Base-by-base conservation (phyloP, 2,797 vertebrate genomes). In the Brachyalestes nurse region DNA sequence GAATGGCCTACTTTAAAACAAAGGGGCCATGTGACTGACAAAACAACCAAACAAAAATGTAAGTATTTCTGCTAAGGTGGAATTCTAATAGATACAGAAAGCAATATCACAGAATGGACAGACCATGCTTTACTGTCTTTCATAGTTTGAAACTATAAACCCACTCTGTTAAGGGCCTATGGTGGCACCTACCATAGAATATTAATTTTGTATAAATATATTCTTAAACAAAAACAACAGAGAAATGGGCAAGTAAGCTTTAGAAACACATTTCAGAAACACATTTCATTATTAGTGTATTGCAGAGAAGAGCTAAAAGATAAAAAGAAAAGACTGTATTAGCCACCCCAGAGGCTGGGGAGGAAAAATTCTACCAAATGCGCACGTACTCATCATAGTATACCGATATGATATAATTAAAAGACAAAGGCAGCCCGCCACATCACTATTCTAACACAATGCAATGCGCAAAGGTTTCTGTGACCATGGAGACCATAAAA, bases 321-420 rank as follows among this genome's bases (percentile, higher is more conserved):
- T 1, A 69, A 49, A 69, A 23, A 6, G 2, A n/a, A 14, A 67
- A 21, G 40, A 21, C 17, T 66, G n/a, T 21, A 21, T 69, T 42
- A 14, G 21, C 16, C 16, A 25, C n/a, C 13, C 23, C 45, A 70
- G 45, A 70, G 67, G 51, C 19, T 45, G 42, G 9, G 3, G 21
- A 14, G 28, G 61, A 80, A 47, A 69, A 57, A 80, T 42, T 49
- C 58, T 58, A 76, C 42, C 38, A 77, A 51, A 75, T 75, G 28
- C 49, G 67, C 58, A 77, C 71, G 28, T 55, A 71, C 23, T 75
- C n/a, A 71, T 58, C 71, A 38, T 21, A 49, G 47, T 19, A 34
- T 51, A 47, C 14, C 66, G 55, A 69, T 42, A 38, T 38, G 47
- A 76, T 77, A 77, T 80, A 53, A 83, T 80, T 67, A 73, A 79